phyloP scores from a whole-genome alignment of 2,797 vertebrate genomes.

The Platalea minor region DNA sequence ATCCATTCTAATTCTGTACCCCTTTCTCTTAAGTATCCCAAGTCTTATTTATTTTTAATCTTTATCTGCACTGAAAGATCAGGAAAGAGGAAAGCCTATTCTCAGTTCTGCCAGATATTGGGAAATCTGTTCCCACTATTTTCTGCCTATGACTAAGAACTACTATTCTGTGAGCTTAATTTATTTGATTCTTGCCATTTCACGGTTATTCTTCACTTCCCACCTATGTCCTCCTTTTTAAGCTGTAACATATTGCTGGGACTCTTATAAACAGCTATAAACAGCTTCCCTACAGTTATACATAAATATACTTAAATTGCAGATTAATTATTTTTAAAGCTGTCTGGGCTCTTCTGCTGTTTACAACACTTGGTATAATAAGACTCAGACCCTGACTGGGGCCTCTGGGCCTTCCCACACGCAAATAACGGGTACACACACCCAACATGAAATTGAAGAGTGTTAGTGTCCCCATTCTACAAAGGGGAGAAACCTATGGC shows the following conservation, averaged over 20 bases:
- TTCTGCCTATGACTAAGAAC: neutral
- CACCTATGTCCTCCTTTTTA: neutral
- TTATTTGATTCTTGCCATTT: conserved; percentile 20
- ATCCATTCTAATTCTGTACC: neutral
- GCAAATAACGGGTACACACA: neutral
- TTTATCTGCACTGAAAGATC: neutral
- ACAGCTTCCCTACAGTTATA: neutral
- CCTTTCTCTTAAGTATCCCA: neutral
- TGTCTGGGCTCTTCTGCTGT: neutral
- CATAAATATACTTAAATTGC: neutral
- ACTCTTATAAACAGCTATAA: neutral
- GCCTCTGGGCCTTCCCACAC: neutral
- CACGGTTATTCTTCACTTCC: neutral
- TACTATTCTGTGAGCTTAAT: neutral
- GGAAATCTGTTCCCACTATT: neutral
- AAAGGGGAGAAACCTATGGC: accelerated
- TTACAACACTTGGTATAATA: neutral
- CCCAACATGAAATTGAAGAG: neutral
- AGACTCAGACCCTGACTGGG: neutral
- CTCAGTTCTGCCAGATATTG: neutral
- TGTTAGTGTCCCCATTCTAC: neutral
- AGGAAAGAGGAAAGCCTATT: neutral
- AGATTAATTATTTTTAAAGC: neutral
- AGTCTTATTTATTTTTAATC: neutral
- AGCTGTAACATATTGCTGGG: neutral